These are phyloP conservation scores for Bibio marci DNA, from an alignment of 2,888 invertebrate genomes.

Conservation along the genomic window DNA sequence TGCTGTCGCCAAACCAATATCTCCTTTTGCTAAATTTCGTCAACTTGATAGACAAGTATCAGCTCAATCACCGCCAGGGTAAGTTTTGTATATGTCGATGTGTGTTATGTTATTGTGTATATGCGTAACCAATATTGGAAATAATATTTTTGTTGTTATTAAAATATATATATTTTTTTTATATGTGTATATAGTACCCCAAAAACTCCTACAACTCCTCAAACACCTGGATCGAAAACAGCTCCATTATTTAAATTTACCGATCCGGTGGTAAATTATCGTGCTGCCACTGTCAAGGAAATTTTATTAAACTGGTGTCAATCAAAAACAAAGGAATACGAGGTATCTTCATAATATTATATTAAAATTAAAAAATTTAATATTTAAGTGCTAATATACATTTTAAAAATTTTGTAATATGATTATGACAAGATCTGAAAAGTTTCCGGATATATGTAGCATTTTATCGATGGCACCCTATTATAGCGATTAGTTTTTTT, in stretches of 20 bases:
- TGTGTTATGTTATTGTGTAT: background rate
- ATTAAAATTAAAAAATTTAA: background rate
- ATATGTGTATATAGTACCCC: slow-evolving; percentile 46
- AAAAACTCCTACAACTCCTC: slow-evolving; percentile 45
- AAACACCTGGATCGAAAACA: slow-evolving; percentile 38
- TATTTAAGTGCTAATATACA: too few species aligned
- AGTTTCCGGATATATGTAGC: too few species aligned
- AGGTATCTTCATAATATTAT: slow-evolving; percentile 44
- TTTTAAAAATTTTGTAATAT: too few species aligned
- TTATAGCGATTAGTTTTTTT: too few species aligned
- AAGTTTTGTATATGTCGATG: slow-evolving; percentile 22
- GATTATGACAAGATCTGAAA: too few species aligned
- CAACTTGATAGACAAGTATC: slow-evolving; percentile 81
- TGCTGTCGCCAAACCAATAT: slow-evolving; percentile 47
- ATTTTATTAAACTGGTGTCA: slow-evolving; percentile 93
- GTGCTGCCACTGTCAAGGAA: slow-evolving; percentile 91
- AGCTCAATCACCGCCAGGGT: slow-evolving; percentile 58
- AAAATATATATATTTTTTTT: too few species aligned
- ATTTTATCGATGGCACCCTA: too few species aligned
- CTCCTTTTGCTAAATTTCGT: slow-evolving; percentile 82
- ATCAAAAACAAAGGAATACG: slow-evolving; percentile 92
- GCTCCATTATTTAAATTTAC: slow-evolving; percentile 79
- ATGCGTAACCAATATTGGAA: too few species aligned
- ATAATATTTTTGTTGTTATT: too few species aligned
- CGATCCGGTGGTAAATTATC: slow-evolving; percentile 75